Evolutionary conservation across 2,797 vertebrate species (phyloP).

Genomic region (Onychomys arenicola): DNA sequence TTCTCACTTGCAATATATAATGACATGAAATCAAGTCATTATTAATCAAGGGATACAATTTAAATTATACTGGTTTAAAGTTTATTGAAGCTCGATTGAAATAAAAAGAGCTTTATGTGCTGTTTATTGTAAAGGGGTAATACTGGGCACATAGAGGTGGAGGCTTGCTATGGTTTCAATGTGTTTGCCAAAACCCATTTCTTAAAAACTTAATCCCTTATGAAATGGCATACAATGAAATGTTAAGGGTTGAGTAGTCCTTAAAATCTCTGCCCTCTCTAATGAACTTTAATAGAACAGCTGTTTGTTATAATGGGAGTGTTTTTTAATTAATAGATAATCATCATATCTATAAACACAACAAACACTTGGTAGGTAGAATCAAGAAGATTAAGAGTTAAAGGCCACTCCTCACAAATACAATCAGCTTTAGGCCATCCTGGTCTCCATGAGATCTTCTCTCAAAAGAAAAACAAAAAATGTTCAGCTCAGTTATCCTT

Average conservation of each 20-base stretch:
- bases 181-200: no score
- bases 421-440: background rate
- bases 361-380: background rate
- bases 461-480: background rate
- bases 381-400: background rate
- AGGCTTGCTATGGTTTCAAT: background rate
- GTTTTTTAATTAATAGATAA: background rate
- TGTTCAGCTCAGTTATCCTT: background rate
- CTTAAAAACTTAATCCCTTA: background rate
- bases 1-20: background rate
- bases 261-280: background rate
- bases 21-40: background rate
- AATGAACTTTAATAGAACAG: background rate
- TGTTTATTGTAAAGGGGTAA: background rate
- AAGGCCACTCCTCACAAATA: background rate
- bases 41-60: background rate
- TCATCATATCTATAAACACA: background rate
- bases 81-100: background rate
- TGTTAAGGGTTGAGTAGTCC: background rate
- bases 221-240: background rate
- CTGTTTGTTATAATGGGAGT: background rate
- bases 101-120: background rate
- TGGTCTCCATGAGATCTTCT: background rate
- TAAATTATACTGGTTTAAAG: background rate
- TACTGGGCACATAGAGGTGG: background rate